Evolutionary conservation across 2,113 vertebrate genomes (phyloP), one percentile per base, ranked within the genome.

Genomic region (Semnopithecus entellus): DNA sequence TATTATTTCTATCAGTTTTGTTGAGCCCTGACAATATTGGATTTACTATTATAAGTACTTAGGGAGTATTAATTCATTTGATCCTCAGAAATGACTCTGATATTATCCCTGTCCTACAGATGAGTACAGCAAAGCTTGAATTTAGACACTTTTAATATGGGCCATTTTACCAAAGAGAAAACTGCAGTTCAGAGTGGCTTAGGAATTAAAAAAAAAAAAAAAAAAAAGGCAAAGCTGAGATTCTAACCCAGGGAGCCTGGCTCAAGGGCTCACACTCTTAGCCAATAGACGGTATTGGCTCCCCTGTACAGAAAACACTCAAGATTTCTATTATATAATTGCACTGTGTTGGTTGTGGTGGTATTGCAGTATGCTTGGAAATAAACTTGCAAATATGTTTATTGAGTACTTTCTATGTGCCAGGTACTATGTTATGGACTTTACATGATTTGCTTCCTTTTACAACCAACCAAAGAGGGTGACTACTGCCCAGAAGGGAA

Each of bases 251-350:
- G 45, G 38, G 45, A 82, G 38, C 10, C 72, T 3, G 20, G 38
- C 22, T 48, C 1, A 0, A 22, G 45, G 10, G n/a, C 13, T 30
- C 16, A 2, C 0, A 2, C 32, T 25, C 43, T 45, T 25, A 27
- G 43, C 22, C 30, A 16, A 20, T 1, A 9, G 1, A 30, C 20
- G 5, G 11, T 0, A 22, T 0, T 13, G 5, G 27, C 64, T 23
- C 45, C 40, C 23, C 2, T 0, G 16, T 0, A 1, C 9, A 8
- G n/a, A n/a, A 5, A 52, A 55, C 45, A 12, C 5, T 9, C 20
- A 8, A 2, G 2, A 6, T 1, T 1, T 4, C 50, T n/a, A 0
- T 57, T 35, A 12, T 10, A 2, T 2, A 6, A 27, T 57, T 32
- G 75, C 61, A 20, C 11, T 32, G 40, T 17, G 32, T 8, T 20